Percentiles rank a stretch among this genome's conserved stretches.
Evolutionary conservation across 2,888 invertebrate genomes (phyloP).

Genomic region (Troides oblongomaculatus): DNA sequence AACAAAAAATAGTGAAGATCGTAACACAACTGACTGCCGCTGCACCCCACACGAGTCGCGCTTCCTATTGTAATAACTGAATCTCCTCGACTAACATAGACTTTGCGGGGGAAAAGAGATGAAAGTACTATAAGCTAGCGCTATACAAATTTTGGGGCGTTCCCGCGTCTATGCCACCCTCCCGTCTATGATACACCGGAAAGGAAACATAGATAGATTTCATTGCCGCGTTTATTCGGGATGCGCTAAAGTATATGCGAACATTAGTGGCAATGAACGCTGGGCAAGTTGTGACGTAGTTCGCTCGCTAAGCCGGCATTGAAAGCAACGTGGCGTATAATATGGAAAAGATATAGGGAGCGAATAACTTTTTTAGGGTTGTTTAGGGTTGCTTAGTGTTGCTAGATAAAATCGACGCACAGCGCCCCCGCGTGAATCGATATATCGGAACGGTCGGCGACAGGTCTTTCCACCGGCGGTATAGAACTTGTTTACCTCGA

Average conservation of each 20-base stretch:
- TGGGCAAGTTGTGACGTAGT: not conserved
- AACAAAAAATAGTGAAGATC: constrained; percentile 37
- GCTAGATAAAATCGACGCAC: constrained; percentile 29
- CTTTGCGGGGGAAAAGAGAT: constrained; percentile 62
- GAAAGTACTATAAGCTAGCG: constrained; percentile 44
- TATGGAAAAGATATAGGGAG: constrained; percentile 32
- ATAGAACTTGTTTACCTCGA: constrained; percentile 14
- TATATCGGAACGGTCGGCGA: constrained; percentile 15
- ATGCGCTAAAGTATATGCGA: not conserved
- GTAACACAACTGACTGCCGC: constrained; percentile 35
- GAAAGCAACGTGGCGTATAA: constrained; percentile 24
- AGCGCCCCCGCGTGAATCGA: constrained; percentile 24
- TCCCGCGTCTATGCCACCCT: constrained; percentile 47
- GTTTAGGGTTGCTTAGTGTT: constrained; percentile 32
- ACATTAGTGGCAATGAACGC: constrained; percentile 15
- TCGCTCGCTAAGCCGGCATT: not conserved
- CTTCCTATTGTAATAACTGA: constrained; percentile 43
- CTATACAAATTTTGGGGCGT: constrained; percentile 59
- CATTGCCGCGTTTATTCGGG: constrained; percentile 10
- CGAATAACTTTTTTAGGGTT: constrained; percentile 28
- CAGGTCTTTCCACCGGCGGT: not conserved
- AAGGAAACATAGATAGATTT: constrained; percentile 6
- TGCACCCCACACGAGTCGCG: constrained; percentile 47
- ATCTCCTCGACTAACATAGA: constrained; percentile 33
- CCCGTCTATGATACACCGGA: constrained; percentile 32